Evolutionary conservation across 2,888 invertebrate genomes (phyloP).

Genomic region (Xestia xanthographa): DNA sequence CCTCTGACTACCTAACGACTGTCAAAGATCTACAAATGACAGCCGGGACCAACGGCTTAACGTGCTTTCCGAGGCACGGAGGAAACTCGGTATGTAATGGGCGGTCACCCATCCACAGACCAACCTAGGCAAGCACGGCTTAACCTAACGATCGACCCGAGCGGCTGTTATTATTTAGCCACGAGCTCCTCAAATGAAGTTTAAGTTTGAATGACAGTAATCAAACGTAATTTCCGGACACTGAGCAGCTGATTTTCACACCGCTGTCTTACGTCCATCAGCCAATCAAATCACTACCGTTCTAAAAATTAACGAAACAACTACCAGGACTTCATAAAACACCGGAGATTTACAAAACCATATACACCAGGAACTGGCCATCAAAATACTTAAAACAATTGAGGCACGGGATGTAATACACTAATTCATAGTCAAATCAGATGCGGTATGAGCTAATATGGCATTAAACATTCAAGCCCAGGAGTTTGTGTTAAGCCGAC

Average conservation of each 20-base stretch:
- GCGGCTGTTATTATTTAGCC: no score
- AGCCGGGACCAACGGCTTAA: no score
- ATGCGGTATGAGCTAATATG: conserved; percentile 79
- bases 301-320: conserved; percentile 29
- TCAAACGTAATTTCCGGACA: background rate
- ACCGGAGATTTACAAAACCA: conserved; percentile 54
- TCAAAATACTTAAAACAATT: conserved; percentile 54
- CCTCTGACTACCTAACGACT: no score
- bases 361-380: conserved; percentile 59
- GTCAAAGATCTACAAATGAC: no score
- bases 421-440: conserved; percentile 67
- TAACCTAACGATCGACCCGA: no score
- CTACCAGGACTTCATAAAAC: conserved; percentile 47
- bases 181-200: no score
- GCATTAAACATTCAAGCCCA: conserved; percentile 84
- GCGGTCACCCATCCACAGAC: no score
- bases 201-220: background rate
- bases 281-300: conserved; percentile 17
- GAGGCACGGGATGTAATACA: conserved; percentile 44
- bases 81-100: no score
- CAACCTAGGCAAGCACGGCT: no score
- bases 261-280: background rate
- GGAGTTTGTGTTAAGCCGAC: conserved; percentile 77
- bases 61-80: no score
- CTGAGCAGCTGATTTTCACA: background rate